These are phyloP conservation scores for Drosophila pachea DNA, from an alignment of 1,140 invertebrate species.

Conservation along the genomic window DNA sequence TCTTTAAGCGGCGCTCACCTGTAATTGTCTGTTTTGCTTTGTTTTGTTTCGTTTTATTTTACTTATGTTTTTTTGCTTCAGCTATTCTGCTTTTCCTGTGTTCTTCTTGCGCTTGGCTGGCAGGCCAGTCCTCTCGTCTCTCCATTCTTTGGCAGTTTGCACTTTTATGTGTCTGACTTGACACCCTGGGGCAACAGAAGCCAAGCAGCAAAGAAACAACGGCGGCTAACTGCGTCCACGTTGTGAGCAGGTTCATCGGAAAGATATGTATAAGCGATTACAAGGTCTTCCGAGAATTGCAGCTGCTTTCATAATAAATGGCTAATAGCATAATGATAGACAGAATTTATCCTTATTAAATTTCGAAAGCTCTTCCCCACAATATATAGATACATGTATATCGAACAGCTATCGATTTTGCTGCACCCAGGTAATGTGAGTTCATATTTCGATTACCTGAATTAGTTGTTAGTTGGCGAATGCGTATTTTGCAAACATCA, in stretches of 20 bases:
- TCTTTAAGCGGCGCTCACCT: slow-evolving; percentile 60
- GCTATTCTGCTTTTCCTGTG: not conserved
- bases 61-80: not conserved
- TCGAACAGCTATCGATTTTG: no score
- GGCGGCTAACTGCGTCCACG: not conserved
- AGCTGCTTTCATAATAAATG: not conserved
- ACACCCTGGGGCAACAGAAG: slow-evolving; percentile 17
- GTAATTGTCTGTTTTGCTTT: slow-evolving; percentile 48
- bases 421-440: no score
- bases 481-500: slow-evolving; percentile 57
- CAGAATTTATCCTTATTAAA: not conserved
- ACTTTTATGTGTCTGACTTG: slow-evolving; percentile 22
- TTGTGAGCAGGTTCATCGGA: slow-evolving; percentile 4
- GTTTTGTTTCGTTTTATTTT: slow-evolving; percentile 10
- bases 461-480: slow-evolving; percentile 27
- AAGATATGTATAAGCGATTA: slow-evolving; percentile 2
- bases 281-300: not conserved
- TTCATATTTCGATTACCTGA: slow-evolving; percentile 14
- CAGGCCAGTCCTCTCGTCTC: not conserved
- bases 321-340: not conserved
- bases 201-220: slow-evolving; percentile 20
- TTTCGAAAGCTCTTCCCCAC: not conserved
- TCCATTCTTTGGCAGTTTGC: slow-evolving; percentile 19
- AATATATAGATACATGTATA: no score
- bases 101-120: not conserved